phyloP scores from a whole-genome alignment of 1,140 invertebrate genomes.

The Drosophila chauvacae region DNA sequence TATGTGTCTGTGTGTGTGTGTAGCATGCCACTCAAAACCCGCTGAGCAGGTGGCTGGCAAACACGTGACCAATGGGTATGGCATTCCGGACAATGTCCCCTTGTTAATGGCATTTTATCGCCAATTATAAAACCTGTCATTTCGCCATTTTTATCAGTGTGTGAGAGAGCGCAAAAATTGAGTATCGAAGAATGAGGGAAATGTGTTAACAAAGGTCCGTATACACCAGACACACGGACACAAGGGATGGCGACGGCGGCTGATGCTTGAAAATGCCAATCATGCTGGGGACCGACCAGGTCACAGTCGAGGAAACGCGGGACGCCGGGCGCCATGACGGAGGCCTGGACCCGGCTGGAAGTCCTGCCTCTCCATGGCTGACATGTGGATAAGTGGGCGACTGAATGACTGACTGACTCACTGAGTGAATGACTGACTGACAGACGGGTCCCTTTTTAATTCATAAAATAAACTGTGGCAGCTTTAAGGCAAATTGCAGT shows the following conservation, averaged over 20 bases:
- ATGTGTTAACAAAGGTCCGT: conserved; percentile 49
- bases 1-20: conserved; percentile 1
- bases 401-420: conserved; percentile 39
- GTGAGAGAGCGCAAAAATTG: conserved; percentile 17
- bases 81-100: conserved; percentile 48
- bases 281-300: conserved; percentile 53
- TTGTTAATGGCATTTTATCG: conserved; percentile 79
- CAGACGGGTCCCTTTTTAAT: conserved; percentile 34
- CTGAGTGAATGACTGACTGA: conserved; percentile 21
- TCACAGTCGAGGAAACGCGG: conserved; percentile 13
- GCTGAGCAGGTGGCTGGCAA: conserved; percentile 40
- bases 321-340: conserved; percentile 1
- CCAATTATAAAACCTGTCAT: conserved; percentile 80
- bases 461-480: conserved; percentile 19
- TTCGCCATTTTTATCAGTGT: conserved; percentile 72
- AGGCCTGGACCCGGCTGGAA: conserved; percentile 9
- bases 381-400: conserved; percentile 52
- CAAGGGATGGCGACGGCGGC: conserved; percentile 17
- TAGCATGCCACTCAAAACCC: conserved; percentile 46
- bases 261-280: conserved; percentile 73
- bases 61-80: conserved; percentile 60
- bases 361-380: conserved; percentile 29
- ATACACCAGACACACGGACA: conserved; percentile 13
- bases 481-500: conserved; percentile 15
- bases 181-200: conserved; percentile 43